These are phyloP conservation scores for Brachylomia viminalis DNA, from an alignment of 2,888 invertebrate species.

Conservation along the genomic window DNA sequence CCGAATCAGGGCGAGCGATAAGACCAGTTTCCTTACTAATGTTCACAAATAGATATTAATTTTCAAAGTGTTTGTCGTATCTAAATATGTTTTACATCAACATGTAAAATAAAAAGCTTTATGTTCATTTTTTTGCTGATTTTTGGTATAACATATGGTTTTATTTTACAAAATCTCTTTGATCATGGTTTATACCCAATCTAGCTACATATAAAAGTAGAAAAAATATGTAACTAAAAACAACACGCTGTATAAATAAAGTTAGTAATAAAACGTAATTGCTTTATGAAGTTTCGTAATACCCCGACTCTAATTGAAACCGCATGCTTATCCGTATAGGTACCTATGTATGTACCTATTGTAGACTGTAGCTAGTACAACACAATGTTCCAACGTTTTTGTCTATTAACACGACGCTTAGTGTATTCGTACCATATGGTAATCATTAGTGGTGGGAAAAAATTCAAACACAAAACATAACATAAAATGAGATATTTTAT, in stretches of 20 bases:
- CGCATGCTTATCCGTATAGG: conserved; percentile 72
- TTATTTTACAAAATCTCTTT: conserved; percentile 23
- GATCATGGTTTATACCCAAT: conserved; percentile 9
- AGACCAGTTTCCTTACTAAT: conserved; percentile 76
- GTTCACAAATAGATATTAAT: conserved; percentile 73
- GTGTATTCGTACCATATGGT: conserved; percentile 76
- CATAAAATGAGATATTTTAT: conserved; percentile 70
- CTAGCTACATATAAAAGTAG: background rate
- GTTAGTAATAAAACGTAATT: conserved; percentile 63
- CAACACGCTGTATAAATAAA: conserved; percentile 51
- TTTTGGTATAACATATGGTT: conserved; percentile 21
- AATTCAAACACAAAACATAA: conserved; percentile 71
- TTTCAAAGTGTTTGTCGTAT: conserved; percentile 63
- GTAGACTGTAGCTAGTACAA: conserved; percentile 58
- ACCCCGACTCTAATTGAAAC: conserved; percentile 75
- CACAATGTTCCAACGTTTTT: conserved; percentile 70
- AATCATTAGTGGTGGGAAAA: conserved; percentile 75
- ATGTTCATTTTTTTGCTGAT: conserved; percentile 5
- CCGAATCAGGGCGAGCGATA: conserved; percentile 83
- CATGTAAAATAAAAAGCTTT: conserved; percentile 29
- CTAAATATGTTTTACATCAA: conserved; percentile 33
- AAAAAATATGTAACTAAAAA: conserved; percentile 36
- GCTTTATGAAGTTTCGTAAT: conserved; percentile 65
- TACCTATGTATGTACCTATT: conserved; percentile 14
- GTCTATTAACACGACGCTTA: conserved; percentile 73